Evolutionary conservation across 2,113 vertebrate genomes (phyloP), one percentile per base, ranked within the genome.

Genomic region (Acanthochromis polyacanthus): DNA sequence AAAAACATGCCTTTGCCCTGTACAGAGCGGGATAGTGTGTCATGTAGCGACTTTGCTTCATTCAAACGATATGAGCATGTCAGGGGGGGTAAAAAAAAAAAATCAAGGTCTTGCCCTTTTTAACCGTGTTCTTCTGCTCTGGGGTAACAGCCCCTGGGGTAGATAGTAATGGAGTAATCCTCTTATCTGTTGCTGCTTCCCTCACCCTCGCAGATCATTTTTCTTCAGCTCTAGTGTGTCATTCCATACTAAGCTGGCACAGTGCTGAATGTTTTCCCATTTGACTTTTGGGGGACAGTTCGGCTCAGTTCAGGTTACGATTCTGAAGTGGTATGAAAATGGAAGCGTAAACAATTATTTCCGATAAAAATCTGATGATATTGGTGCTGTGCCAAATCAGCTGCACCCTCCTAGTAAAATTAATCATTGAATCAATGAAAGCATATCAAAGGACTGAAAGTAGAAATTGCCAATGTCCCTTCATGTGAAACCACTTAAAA

Each of bases 81-180:
- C 62, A 64, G 68, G 30, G 76, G 76, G 36, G 59, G 52, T 22
- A 20, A 63, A 30, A 83, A 78, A 63, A 71, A 71, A 65, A 71
- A 68, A 82, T 79, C 88, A 90, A 93, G 92, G 93, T 93, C 92
- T 78, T 89, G 88, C 91, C 92, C 93, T 93, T 92, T 91, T 88
- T 91, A 87, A 92, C 86, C 72, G 40, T 88, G 72, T 77, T 83
- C 61, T 77, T 71, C 48, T 71, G 78, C 90, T 87, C 78, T 43
- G 56, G 85, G 89, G 89, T 90, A 89, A 89, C 89, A 82, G 69
- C 87, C 91, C 86, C 87, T 38, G 75, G 83, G 93, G 90, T 81
- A 84, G 90, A 93, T 94, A 92, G 93, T 94, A 93, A 86, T 76
- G 77, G 76, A 81, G 85, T 94, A 95, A 95, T 94, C 93, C 93